These are phyloP conservation scores for Psittacula cyanocephala DNA, from an alignment of 2,113 vertebrate genomes.

Conservation along the genomic window DNA sequence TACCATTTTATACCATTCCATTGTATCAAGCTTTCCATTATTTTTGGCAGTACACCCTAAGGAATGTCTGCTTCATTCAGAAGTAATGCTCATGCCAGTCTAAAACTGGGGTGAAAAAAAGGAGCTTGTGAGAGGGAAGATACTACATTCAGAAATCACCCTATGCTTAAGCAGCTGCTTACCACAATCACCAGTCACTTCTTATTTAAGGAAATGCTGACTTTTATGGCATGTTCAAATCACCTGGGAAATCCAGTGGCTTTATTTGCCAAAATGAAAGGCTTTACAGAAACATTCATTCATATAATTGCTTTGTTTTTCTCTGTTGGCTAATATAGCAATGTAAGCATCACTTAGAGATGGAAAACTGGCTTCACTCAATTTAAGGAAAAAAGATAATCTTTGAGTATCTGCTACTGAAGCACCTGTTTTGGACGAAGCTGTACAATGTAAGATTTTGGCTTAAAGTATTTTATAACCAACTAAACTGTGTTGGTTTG, in stretches of 20 bases:
- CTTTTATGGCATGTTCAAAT: not conserved
- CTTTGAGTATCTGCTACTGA: not conserved
- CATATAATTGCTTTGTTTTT: not conserved
- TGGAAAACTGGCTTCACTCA: not conserved
- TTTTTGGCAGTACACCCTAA: conserved; percentile 66
- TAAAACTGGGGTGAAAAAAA: conserved; percentile 19
- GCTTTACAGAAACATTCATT: not conserved
- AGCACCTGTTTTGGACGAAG: not conserved
- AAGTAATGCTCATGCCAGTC: conserved; percentile 44
- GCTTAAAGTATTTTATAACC: not conserved
- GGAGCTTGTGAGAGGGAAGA: not conserved
- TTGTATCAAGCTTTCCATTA: conserved; percentile 73
- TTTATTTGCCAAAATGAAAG: not conserved
- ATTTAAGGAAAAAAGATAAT: not conserved
- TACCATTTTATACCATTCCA: conserved; percentile 59
- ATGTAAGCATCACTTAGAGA: not conserved
- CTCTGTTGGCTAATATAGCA: not conserved
- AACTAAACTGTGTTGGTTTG: not conserved
- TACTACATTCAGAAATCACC: not conserved
- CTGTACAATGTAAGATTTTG: not conserved
- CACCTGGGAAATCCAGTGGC: conserved; percentile 6
- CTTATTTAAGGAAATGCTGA: not conserved
- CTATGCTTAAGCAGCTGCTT: not conserved
- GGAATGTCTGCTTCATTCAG: conserved; percentile 66
- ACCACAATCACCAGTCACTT: not conserved